phyloP scores from a whole-genome alignment of 2,888 invertebrate genomes.

The Agapostemon virescens region DNA sequence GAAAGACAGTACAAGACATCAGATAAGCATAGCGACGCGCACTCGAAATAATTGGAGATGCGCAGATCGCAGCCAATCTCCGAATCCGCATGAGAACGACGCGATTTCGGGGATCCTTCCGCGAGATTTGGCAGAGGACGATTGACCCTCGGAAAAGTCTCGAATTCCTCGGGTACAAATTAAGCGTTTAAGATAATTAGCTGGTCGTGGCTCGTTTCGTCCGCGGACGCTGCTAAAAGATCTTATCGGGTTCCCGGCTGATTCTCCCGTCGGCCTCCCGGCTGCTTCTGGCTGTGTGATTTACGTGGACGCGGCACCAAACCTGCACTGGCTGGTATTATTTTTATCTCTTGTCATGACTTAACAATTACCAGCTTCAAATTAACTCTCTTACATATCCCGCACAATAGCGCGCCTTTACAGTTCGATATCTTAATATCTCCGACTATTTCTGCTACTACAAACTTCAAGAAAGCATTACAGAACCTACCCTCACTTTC shows the following conservation, averaged over 20 bases:
- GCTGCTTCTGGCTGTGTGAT: slow-evolving; percentile 51
- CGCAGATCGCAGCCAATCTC: slow-evolving; percentile 10
- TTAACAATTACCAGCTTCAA: slow-evolving; percentile 50
- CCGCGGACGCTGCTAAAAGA: slow-evolving; percentile 41
- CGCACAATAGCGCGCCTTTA: neutral
- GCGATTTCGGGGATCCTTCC: slow-evolving; percentile 39
- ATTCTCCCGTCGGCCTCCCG: slow-evolving; percentile 8
- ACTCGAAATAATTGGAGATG: slow-evolving; percentile 35
- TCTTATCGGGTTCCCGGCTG: slow-evolving; percentile 42
- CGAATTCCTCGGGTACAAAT: slow-evolving; percentile 56
- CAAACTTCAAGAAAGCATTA: too few relatives aligned
- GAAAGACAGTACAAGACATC: neutral
- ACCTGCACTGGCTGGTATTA: slow-evolving; percentile 52
- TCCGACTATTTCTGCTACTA: too few relatives aligned
- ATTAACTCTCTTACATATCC: neutral
- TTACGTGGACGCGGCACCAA: slow-evolving; percentile 31
- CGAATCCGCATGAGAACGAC: slow-evolving; percentile 7
- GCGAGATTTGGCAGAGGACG: neutral
- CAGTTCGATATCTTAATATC: too few relatives aligned
- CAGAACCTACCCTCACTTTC: too few relatives aligned
- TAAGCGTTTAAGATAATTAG: slow-evolving; percentile 76
- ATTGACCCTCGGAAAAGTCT: slow-evolving; percentile 46
- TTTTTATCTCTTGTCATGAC: slow-evolving; percentile 51
- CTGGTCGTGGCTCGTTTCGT: slow-evolving; percentile 52
- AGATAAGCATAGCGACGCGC: slow-evolving; percentile 1